Conservation (phyloP, 2,888 invertebrate species). For the Lithophane leautieri region DNA sequence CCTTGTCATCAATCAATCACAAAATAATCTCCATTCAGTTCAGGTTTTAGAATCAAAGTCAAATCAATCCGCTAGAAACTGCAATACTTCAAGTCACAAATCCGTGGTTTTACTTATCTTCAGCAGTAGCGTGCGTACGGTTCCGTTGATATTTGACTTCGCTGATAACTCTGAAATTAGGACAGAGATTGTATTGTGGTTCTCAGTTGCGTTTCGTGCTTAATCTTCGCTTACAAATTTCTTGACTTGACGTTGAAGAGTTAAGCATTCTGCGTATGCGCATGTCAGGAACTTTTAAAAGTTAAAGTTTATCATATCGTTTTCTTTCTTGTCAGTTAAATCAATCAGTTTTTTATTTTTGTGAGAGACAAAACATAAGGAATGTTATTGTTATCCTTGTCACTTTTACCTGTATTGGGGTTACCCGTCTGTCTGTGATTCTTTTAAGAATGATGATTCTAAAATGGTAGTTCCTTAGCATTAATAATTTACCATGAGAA, state of each 20-base stretch:
- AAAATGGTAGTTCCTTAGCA: constrained; percentile 7
- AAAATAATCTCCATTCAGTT: constrained; percentile 5
- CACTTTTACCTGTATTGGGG: constrained; percentile 24
- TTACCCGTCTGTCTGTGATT: constrained; percentile 19
- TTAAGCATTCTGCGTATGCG: constrained; percentile 27
- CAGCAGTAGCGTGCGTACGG: constrained; percentile 73
- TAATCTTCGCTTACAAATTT: constrained; percentile 59
- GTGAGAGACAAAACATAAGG: background rate
- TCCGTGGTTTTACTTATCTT: constrained; percentile 72
- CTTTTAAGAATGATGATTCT: constrained; percentile 32
- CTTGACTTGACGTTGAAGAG: constrained; percentile 39
- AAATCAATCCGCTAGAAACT: constrained; percentile 35
- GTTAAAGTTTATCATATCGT: constrained; percentile 1
- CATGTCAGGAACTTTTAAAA: constrained; percentile 18
- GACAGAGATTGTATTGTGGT: constrained; percentile 82
- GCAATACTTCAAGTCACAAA: constrained; percentile 58
- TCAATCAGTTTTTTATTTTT: background rate
- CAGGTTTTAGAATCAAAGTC: constrained; percentile 9
- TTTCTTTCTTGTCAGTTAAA: background rate
- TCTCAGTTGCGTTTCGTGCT: constrained; percentile 66
- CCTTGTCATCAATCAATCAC: background rate
- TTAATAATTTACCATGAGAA: constrained; percentile 13
- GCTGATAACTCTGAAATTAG: constrained; percentile 85
- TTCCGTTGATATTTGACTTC: constrained; percentile 81
- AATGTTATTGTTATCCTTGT: constrained; percentile 1